Evolutionary conservation across 2,797 vertebrate genomes (phyloP), one percentile per base, ranked within the genome.

Genomic region (Cercopithecus diana): DNA sequence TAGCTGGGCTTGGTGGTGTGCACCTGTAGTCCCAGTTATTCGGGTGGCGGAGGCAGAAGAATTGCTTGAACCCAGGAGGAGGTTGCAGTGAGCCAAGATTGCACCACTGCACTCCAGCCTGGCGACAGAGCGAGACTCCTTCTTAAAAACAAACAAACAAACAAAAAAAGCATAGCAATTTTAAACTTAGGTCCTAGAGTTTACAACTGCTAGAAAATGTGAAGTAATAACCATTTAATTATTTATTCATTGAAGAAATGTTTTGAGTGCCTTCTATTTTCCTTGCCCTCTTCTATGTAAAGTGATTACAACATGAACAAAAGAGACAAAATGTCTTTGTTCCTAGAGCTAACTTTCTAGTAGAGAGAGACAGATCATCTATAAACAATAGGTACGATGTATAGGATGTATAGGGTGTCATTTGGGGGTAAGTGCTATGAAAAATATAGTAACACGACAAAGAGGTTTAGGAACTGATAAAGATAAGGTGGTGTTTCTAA

Each of bases 61-160:
- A 55, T 55, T 55, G 19, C 20, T 55, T 55, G 52, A 55, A 55
- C 52, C 7, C 52, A 55, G 52, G 7, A 22, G 52, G 52, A 55
- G 52, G 52, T 55, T 55, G 2, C 52, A 55, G 52, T 55, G 20
- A 55, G 52, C 19, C 52, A 55, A 55, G 52, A 55, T 55, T 2
- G 7, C 7, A 1, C 52, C 52, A 55, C 20, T 55, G 20, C 52
- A 55, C 52, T 55, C 52, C 20, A 55, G 19, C 20, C 52, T 55
- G 20, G 20, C 0, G 1, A 55, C 52, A 55, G 52, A 55, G 7
- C 20, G 0, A 55, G 52, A 55, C 52, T 55, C 20, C 20, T 8
- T 20, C 52, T 52, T 19, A 19, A 19, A 52, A 22, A 52, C 6
- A 52, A 50, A 43, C 1, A 43, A 8, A 43, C 4, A 50, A 88